A percentile compares a stretch with the other conserved stretches of the same genome.
Evolutionary conservation across 2,888 invertebrate genomes (phyloP).

Genomic region (Ophraella communa): DNA sequence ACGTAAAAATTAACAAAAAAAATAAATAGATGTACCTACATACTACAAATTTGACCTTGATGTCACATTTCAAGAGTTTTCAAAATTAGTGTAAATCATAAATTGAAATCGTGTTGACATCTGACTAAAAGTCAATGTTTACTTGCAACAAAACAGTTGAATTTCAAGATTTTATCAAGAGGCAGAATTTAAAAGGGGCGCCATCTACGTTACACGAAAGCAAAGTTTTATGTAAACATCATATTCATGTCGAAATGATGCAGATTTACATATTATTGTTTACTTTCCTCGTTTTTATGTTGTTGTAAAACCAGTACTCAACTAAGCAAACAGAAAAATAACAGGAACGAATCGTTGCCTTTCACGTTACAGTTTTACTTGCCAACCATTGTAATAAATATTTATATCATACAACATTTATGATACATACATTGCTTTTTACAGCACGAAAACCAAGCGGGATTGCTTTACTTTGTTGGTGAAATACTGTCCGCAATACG

Average conservation of each 20-base stretch:
- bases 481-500: too few relatives aligned
- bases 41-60: too few relatives aligned
- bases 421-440: not conserved
- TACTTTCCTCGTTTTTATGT: constrained; percentile 26
- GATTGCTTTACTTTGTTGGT: not conserved
- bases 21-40: too few relatives aligned
- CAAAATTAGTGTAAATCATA: not conserved
- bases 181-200: constrained; percentile 14
- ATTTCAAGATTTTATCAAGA: constrained; percentile 39
- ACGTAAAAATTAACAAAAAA: too few relatives aligned
- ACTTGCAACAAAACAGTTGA: constrained; percentile 35
- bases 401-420: not conserved
- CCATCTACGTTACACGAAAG: constrained; percentile 12
- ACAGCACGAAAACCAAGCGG: not conserved
- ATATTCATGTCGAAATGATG: constrained; percentile 29
- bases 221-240: constrained; percentile 32
- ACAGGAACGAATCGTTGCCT: not conserved
- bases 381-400: not conserved
- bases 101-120: not conserved
- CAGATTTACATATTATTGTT: constrained; percentile 37
- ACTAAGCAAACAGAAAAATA: constrained; percentile 5
- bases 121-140: constrained; percentile 25
- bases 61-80: too few relatives aligned
- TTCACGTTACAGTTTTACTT: not conserved
- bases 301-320: constrained; percentile 11